Conservation (phyloP, 2,888 invertebrate species). For the Agrilus biguttatus region DNA sequence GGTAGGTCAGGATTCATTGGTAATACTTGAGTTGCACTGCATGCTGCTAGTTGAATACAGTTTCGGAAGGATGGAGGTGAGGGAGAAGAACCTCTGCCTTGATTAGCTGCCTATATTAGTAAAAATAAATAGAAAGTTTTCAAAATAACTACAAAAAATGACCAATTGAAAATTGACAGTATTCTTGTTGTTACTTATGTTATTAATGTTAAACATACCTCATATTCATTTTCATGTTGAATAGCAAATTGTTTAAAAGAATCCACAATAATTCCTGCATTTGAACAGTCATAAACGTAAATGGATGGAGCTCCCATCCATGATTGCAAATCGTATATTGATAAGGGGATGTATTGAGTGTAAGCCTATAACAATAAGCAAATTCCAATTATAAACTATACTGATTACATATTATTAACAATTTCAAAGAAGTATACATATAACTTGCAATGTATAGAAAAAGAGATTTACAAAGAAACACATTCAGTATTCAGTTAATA, state of each 20-base stretch:
- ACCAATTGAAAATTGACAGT: not conserved
- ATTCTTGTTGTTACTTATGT: not conserved
- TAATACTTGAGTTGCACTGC: constrained; percentile 80
- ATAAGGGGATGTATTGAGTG: constrained; percentile 98
- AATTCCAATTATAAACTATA: too few relatives aligned
- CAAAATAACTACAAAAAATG: not conserved
- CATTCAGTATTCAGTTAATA: too few relatives aligned
- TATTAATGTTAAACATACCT: constrained; percentile 29
- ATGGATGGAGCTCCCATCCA: constrained; percentile 99
- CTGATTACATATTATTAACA: too few relatives aligned
- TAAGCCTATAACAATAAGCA: constrained; percentile 51
- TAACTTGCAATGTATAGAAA: too few relatives aligned
- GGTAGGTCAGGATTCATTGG: constrained; percentile 97
- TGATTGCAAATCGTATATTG: constrained; percentile 93
- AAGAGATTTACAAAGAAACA: too few relatives aligned
- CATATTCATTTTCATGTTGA: constrained; percentile 75
- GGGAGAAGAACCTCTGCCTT: constrained; percentile 9
- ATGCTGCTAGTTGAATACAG: constrained; percentile 95
- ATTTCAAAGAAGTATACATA: too few relatives aligned
- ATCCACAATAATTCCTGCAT: constrained; percentile 92
- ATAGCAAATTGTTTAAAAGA: constrained; percentile 79
- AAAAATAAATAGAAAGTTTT: not conserved
- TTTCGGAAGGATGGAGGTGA: constrained; percentile 57
- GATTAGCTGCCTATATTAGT: constrained; percentile 2
- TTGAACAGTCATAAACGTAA: constrained; percentile 98